These are phyloP conservation scores for Ictalurus furcatus DNA, from an alignment of 2,113 vertebrate species.

Conservation along the genomic window DNA sequence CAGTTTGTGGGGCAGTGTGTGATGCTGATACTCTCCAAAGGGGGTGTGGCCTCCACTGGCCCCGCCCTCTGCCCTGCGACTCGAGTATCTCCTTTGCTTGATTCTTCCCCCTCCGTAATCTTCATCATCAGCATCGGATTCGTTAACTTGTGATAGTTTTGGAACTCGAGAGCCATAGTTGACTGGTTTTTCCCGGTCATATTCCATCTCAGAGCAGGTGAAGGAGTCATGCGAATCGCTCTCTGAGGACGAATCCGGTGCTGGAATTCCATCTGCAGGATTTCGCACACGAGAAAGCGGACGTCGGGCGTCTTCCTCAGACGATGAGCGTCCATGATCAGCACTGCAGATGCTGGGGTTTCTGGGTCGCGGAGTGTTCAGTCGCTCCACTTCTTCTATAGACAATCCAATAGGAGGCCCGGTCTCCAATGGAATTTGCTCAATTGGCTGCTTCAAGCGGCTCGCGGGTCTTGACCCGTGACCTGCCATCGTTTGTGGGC, in stretches of 20 bases:
- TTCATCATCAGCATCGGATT: conserved; percentile 96
- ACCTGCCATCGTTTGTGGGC: conserved; percentile 86
- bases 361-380: conserved; percentile 93
- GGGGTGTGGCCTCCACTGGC: conserved; percentile 69
- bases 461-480: conserved; percentile 88
- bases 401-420: conserved; percentile 91
- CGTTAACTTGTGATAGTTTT: conserved; percentile 96
- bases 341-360: conserved; percentile 98
- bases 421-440: conserved; percentile 87
- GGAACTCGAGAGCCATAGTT: conserved; percentile 88
- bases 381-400: conserved; percentile 95
- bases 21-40: conserved; percentile 72
- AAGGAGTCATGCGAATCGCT: conserved; percentile 99
- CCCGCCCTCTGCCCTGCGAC: conserved; percentile 86
- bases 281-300: conserved; percentile 91
- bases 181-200: conserved; percentile 89
- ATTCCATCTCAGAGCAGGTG: conserved; percentile 99
- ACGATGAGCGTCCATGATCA: conserved; percentile 93
- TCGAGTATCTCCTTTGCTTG: conserved; percentile 88
- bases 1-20: conserved; percentile 81
- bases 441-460: conserved; percentile 90
- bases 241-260: conserved; percentile 93
- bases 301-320: conserved; percentile 89
- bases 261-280: conserved; percentile 91
- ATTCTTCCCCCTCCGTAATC: conserved; percentile 85